A percentile compares a stretch with the other conserved stretches of the same genome.
Evolutionary conservation across 2,888 invertebrate genomes (phyloP).

Genomic region (Helleia helle): DNA sequence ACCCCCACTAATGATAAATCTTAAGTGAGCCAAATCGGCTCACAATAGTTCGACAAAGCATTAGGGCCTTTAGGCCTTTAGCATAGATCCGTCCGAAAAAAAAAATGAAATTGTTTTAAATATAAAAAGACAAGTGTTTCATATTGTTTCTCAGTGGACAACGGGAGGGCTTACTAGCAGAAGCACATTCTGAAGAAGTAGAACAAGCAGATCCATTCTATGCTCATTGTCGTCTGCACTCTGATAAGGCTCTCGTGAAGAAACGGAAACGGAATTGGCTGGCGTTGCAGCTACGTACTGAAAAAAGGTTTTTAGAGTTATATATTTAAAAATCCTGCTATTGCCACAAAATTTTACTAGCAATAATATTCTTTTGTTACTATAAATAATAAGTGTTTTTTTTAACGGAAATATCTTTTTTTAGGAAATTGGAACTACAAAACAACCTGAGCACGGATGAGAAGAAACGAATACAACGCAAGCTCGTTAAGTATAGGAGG

Average conservation of each 20-base stretch:
- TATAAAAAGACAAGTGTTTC: no score
- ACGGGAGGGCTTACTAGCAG: conserved; percentile 91
- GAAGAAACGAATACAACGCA: conserved; percentile 83
- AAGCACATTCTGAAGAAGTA: conserved; percentile 91
- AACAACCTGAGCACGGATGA: conserved; percentile 78
- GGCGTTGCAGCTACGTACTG: conserved; percentile 87
- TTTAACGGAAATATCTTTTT: conserved; percentile 9
- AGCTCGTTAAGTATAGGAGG: conserved; percentile 87
- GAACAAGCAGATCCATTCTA: conserved; percentile 98
- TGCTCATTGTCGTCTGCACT: conserved; percentile 96
- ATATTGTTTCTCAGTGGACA: conserved; percentile 80
- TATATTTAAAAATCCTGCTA: no score
- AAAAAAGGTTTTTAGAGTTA: conserved; percentile 68
- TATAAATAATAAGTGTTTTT: neutral
- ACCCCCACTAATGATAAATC: no score
- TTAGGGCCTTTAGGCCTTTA: no score
- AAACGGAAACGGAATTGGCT: conserved; percentile 88
- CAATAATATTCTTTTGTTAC: neutral
- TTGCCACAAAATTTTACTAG: neutral
- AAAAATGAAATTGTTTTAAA: no score
- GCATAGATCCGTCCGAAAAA: no score
- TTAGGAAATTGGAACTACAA: conserved; percentile 71
- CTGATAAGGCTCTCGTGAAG: conserved; percentile 90
- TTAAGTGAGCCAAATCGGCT: no score
- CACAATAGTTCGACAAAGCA: no score